Evolutionary conservation across 2,113 vertebrate genomes (phyloP), one percentile per base, ranked within the genome.

Genomic region (Callospermophilus lateralis): DNA sequence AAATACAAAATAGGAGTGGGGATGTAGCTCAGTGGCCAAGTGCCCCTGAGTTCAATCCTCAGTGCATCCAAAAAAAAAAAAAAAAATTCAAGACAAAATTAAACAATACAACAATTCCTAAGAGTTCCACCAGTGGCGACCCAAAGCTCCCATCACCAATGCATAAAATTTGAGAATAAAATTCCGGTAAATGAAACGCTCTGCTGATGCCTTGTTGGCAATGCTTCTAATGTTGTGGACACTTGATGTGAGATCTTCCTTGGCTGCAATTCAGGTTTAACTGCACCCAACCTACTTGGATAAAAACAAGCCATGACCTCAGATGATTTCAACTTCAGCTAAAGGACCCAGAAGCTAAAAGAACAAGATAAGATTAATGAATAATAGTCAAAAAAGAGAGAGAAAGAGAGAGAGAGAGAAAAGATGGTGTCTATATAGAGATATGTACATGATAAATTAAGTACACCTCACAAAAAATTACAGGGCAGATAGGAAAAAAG

Each of bases 281-380:
- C 10, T 48, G 89, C n/a, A 87, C 65, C 88, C 39, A 83, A 61
- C 80, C 86, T 96, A 79, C 61, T 39, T 70, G n/a, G 20, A 93
- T 85, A 95, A 5, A 42, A 79, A 86, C 15, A 63, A 92, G 86
- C 86, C 72, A 45, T 94, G 85, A 96, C 93, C 73, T 95, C 67
- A 88, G 72, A 84, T 94, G 91, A 87, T 87, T 95, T 86, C 20
- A 87, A 61, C 85, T 63, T 80, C 48, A 76, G n/a, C 65, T 76
- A 84, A 91, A 86, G 34, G 65, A 84, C 55, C 79, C 84, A 80
- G 84, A 89, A 95, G 42, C 86, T 86, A 97, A 94, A 95, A 80
- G 42, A 96, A 97, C 58, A 96, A 88, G 81, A 39, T 96, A 96
- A 93, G 85, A 97, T 94, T 78, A 86, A 89, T 61, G 39, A 96